Evolutionary conservation across 2,113 vertebrate genomes (phyloP).

Genomic region (Elanoides forficatus): DNA sequence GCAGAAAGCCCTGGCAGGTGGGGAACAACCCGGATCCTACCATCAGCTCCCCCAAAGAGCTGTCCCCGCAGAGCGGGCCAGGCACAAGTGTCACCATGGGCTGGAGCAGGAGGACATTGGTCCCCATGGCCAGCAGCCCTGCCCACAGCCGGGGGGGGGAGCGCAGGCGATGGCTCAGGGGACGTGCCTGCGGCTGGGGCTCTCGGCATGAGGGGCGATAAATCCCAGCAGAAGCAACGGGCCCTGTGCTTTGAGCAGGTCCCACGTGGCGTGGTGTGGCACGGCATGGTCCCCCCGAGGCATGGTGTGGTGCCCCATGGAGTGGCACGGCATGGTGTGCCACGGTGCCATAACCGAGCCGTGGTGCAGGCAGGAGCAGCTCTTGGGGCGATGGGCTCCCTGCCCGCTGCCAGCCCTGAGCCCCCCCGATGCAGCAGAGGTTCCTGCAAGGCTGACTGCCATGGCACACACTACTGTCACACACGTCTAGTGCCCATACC

Average conservation of each 20-base stretch:
- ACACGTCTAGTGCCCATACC: accelerated
- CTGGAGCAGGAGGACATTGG: neutral
- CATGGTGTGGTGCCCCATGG: accelerated
- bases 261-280: neutral
- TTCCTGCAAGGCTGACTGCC: neutral
- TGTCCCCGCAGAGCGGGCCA: neutral
- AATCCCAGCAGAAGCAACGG: accelerated
- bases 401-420: neutral
- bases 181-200: neutral
- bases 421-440: accelerated
- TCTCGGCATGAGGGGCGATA: neutral
- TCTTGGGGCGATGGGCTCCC: accelerated
- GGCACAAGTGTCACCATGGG: neutral
- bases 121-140: neutral
- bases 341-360: neutral
- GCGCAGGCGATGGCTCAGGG: accelerated
- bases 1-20: neutral
- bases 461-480: neutral
- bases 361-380: neutral
- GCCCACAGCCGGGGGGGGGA: neutral
- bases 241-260: neutral
- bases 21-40: neutral
- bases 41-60: accelerated
- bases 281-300: too few relatives aligned
- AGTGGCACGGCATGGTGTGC: accelerated